phyloP scores from a whole-genome alignment of 2,888 invertebrate genomes.

The Coleophora flavipennella region DNA sequence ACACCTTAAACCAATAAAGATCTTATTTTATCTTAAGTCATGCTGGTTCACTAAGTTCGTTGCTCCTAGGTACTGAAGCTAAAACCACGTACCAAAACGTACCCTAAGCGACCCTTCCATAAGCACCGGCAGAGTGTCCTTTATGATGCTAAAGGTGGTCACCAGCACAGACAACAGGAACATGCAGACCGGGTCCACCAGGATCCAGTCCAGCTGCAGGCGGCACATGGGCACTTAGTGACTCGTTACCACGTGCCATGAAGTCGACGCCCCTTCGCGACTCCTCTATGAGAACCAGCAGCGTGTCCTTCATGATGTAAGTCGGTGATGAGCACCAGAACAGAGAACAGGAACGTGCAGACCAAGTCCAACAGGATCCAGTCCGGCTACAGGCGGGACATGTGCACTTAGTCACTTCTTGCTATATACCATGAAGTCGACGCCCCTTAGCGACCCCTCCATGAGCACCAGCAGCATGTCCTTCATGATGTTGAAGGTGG shows the following conservation, averaged over 20 bases:
- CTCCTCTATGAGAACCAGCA: conserved; percentile 95
- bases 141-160: conserved; percentile 94
- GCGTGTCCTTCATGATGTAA: conserved; percentile 94
- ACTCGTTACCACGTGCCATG: too few species aligned
- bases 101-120: conserved; percentile 94
- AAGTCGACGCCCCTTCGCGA: conserved; percentile 74
- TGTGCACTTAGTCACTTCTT: too few species aligned
- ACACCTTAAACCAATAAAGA: too few species aligned
- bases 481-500: conserved; percentile 93
- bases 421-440: too few species aligned
- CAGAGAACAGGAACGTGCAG: conserved; percentile 96
- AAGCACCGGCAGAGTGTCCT: conserved; percentile 90
- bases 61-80: too few species aligned
- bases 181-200: conserved; percentile 98
- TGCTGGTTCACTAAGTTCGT: too few species aligned
- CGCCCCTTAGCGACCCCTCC: conserved; percentile 80
- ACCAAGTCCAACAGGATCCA: conserved; percentile 96
- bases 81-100: too few species aligned
- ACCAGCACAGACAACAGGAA: conserved; percentile 96
- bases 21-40: too few species aligned
- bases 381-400: conserved; percentile 75
- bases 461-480: conserved; percentile 93
- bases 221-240: too few species aligned
- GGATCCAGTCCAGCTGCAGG: conserved; percentile 85
- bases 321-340: conserved; percentile 93